These are phyloP conservation scores for Globicephala melas DNA, from an alignment of 2,113 vertebrate genomes.

Conservation along the genomic window DNA sequence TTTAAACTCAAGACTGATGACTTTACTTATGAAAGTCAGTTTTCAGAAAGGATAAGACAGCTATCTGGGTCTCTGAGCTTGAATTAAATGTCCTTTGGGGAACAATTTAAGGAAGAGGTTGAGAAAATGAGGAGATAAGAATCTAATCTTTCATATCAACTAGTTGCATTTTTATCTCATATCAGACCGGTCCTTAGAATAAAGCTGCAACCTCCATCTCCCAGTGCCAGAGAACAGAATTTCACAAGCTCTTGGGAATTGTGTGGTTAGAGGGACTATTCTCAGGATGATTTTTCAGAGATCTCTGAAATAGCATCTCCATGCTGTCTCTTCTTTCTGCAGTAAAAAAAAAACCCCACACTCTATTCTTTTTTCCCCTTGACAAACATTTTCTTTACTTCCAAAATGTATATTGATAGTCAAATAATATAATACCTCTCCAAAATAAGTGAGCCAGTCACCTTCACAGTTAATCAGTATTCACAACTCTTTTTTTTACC, in stretches of 20 bases:
- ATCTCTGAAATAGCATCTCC: neutral
- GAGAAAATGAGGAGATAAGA: neutral
- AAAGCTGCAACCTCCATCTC: neutral
- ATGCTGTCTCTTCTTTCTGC: neutral
- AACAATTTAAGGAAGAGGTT: slow-evolving; percentile 1
- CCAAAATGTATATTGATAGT: neutral
- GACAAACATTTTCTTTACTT: neutral
- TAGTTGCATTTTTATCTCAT: neutral
- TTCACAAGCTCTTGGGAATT: neutral
- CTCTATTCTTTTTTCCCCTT: neutral
- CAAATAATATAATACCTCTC: neutral
- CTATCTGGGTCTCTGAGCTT: neutral
- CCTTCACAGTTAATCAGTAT: neutral
- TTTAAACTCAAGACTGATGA: neutral
- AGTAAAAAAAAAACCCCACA: neutral
- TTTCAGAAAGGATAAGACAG: neutral
- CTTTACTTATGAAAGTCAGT: neutral
- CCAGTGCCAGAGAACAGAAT: neutral
- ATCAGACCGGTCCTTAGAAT: neutral
- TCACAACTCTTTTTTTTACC: neutral
- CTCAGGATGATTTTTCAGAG: neutral
- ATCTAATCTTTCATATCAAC: neutral
- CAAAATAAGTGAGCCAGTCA: neutral
- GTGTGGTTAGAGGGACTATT: neutral
- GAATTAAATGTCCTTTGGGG: neutral